Conservation (phyloP, 2,888 invertebrate species). For the Macropis europaea region DNA sequence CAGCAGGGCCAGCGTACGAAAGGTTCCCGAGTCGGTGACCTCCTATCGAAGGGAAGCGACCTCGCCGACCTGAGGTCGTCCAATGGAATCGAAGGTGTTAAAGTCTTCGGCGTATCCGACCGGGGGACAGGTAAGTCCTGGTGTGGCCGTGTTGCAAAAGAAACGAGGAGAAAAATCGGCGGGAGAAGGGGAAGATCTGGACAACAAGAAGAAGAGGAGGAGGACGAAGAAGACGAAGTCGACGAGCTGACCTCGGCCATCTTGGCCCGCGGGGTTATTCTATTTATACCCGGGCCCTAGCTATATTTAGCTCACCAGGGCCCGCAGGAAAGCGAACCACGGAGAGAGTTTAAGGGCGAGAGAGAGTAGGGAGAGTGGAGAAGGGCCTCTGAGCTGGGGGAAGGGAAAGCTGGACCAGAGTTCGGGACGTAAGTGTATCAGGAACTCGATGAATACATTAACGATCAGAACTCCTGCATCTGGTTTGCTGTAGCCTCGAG, state of each 20-base stretch:
- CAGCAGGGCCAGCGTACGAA: conserved; percentile 3
- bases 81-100: conserved; percentile 41
- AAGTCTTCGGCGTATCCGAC: conserved; percentile 32
- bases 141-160: conserved; percentile 23
- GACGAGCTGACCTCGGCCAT: conserved; percentile 61
- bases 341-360: conserved; percentile 57
- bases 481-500: too few species aligned
- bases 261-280: conserved; percentile 70
- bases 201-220: conserved; percentile 21
- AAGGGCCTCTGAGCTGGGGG: neutral
- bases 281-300: conserved; percentile 72
- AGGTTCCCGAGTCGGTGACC: conserved; percentile 57
- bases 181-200: too few species aligned
- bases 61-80: conserved; percentile 45
- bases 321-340: conserved; percentile 58
- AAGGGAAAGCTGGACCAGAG: conserved; percentile 8
- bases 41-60: conserved; percentile 61
- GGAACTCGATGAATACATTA: conserved; percentile 63
- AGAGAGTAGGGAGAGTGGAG: conserved; percentile 30
- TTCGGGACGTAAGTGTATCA: conserved; percentile 35
- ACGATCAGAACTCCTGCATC: conserved; percentile 56
- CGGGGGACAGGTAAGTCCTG: conserved; percentile 46
- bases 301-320: conserved; percentile 74
- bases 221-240: conserved; percentile 35
- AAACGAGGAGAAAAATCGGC: conserved; percentile 37